phyloP scores from a whole-genome alignment of 2,113 vertebrate genomes.

The Empidonax alnorum region DNA sequence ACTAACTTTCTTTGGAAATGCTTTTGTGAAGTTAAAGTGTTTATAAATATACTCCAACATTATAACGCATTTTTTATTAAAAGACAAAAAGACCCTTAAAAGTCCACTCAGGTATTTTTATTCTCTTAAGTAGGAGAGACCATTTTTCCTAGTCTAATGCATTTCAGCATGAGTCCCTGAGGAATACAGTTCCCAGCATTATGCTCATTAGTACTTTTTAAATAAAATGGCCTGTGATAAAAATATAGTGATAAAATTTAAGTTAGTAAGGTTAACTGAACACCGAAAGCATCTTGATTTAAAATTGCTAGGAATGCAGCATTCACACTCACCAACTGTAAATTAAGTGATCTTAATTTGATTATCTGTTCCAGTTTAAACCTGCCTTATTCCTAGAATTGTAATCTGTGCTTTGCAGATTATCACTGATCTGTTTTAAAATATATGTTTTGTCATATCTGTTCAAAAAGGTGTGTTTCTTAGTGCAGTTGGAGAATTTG shows the following conservation, averaged over 20 bases:
- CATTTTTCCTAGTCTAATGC: neutral
- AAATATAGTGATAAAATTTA: neutral
- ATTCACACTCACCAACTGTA: neutral
- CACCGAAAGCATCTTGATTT: neutral
- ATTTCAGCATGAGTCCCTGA: neutral
- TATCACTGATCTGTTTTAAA: neutral
- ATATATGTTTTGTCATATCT: neutral
- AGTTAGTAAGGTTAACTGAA: neutral
- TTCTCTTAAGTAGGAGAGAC: neutral
- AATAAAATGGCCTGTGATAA: neutral
- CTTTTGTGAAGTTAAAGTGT: neutral
- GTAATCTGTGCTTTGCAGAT: neutral
- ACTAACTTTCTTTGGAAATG: neutral
- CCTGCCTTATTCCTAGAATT: neutral
- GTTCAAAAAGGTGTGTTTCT: neutral
- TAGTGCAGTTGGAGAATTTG: neutral
- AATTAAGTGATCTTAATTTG: neutral
- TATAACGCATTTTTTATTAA: neutral
- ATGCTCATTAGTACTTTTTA: neutral
- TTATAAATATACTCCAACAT: neutral
- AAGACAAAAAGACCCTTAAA: neutral
- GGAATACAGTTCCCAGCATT: neutral
- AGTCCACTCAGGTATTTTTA: neutral
- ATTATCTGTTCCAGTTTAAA: neutral
- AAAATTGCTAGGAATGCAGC: neutral